Evolutionary conservation across 2,113 vertebrate species (phyloP), one percentile per base, ranked within the genome.

Genomic region (Bos indicus): DNA sequence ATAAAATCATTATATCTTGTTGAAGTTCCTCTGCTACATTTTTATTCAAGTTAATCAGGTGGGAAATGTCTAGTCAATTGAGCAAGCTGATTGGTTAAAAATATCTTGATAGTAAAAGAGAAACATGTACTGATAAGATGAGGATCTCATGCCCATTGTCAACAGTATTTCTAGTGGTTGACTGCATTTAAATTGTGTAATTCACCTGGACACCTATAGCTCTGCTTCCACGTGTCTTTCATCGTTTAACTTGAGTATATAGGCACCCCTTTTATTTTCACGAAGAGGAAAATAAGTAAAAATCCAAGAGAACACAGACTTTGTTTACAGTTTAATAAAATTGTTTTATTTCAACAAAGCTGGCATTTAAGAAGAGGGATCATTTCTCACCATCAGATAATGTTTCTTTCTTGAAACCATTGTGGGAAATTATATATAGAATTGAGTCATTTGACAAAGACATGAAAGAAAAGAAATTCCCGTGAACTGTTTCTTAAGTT

Each of bases 41-140:
- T 97, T 87, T 92, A 54, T 97, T 97, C 62, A 92, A 90, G 88
- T 88, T 36, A 81, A 91, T 64, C 74, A 82, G 43, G 52, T 83
- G 74, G 36, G 52, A n/a, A 48, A 90, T 87, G 23, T 77, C 97
- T 33, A 90, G 46, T 85, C 89, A 96, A 16, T 77, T 67, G 93
- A 97, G 60, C 80, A 93, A 94, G 30, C 15, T 96, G 94, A 95
- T 74, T 97, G 64, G 90, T 48, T 97, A 52, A 89, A 57, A 21
- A 28, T 88, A 1, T 91, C 90, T 97, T 94, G 85, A 26, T 97
- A 62, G 51, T 51, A 17, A 0, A 59, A 71, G 23, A 57, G 92
- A 36, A 85, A 28, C n/a, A 59, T 48, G 40, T 71, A 57, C 51
- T 85, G 46, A 91, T 96, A 92, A 96, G 90, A 16, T 52, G 51